These are phyloP conservation scores for Augiades crinisus DNA, from an alignment of 2,888 invertebrate genomes.

Conservation along the genomic window DNA sequence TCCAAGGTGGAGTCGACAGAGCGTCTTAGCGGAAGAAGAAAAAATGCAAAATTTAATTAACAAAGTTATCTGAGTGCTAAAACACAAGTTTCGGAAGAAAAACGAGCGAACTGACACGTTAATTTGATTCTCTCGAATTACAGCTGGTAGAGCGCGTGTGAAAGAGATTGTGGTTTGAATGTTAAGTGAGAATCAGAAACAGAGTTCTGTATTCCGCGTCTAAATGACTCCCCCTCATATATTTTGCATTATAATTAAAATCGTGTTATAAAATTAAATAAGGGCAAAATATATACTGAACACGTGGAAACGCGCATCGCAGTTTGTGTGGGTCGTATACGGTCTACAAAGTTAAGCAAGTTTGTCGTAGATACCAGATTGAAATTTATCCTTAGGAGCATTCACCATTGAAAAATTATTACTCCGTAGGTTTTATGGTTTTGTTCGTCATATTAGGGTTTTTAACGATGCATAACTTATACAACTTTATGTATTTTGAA, in stretches of 20 bases:
- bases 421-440: too few species aligned
- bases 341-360: too few species aligned
- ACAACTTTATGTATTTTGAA: too few species aligned
- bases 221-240: not conserved
- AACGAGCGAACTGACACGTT: constrained; percentile 74
- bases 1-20: constrained; percentile 47
- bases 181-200: constrained; percentile 37
- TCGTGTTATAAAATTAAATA: too few species aligned
- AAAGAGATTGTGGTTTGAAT: constrained; percentile 60
- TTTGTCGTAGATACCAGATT: not conserved
- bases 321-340: too few species aligned
- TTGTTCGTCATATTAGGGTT: too few species aligned
- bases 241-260: not conserved
- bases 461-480: too few species aligned
- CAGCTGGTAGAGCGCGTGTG: constrained; percentile 62
- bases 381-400: too few species aligned
- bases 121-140: constrained; percentile 75
- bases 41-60: constrained; percentile 78
- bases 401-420: too few species aligned
- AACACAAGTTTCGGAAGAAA: constrained; percentile 77
- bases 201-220: not conserved
- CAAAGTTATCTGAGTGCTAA: constrained; percentile 73
- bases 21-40: constrained; percentile 43
- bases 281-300: too few species aligned
- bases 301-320: too few species aligned